Evolutionary conservation across 2,113 vertebrate genomes (phyloP), one percentile per base, ranked within the genome.

Genomic region (Bagarius yarrelli): DNA sequence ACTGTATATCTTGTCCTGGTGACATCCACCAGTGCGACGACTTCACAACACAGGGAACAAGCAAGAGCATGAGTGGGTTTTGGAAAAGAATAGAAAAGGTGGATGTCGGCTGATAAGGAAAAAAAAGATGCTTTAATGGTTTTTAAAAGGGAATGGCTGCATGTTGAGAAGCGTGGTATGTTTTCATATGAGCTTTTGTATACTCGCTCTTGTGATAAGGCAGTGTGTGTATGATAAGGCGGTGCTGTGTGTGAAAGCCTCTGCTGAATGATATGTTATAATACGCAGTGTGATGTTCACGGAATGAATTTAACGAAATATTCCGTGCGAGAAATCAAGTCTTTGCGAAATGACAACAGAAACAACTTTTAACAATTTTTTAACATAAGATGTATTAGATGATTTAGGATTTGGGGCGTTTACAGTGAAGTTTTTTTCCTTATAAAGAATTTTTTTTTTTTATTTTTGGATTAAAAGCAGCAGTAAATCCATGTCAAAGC

Each of bases 11-110:
- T 55, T 23, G 70, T 88, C 84, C 91, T 87, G 83, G 81, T 25
- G 44, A 81, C 83, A 79, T 73, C 86, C 86, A 87, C 47, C 40
- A 47, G 86, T 67, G 83, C 47, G 74, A 85, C 79, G 72, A 72
- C 55, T 84, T 84, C 84, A 47, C 66, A 80, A 86, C 66, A 84
- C 74, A 85, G 85, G 47, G 70, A 81, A 3, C 19, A 13, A 44
- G 23, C 6, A 47, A 69, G 67, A 19, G 27, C 59, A 63, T 34
- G 55, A 47, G 32, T 21, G n/a, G 60, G 53, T 34, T 67, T 79
- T 72, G 47, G 76, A 76, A 34, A 30, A 81, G 59, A 56, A 66
- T 57, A 36, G 69, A 50, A 56, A 73, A 79, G 75, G 73, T 83
- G 81, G 56, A 66, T 66, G 78, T 30, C 75, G 77, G 59, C 81